Base-by-base conservation (phyloP, 2,113 vertebrate species). In the Hylia prasina region DNA sequence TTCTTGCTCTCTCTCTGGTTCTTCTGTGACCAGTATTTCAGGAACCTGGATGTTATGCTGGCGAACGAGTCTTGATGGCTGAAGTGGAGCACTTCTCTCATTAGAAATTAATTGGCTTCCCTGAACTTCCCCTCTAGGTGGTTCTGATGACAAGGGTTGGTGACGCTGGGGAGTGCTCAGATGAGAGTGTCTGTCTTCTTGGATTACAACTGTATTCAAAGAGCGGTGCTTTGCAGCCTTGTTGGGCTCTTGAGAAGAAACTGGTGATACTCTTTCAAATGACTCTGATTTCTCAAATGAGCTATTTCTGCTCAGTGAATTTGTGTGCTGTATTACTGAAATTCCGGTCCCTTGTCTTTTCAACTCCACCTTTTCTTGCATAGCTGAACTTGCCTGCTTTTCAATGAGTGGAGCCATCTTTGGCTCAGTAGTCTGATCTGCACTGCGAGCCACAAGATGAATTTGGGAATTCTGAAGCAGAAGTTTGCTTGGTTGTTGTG, bases 11-110 rank as follows among this genome's bases (percentile, higher is more conserved):
- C 98, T 97, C 92, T 99, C 99, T 7, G 99, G 99, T 81, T 99
- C 99, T 97, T 99, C 99, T 8, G 99, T 99, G 72, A 99, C 99
- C 86, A 99, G 95, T 91, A 99, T 99, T 97, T 99, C 99, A 70
- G 99, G 99, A 71, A 99, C 99, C 86, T 99, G 99, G 91, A 99
- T 99, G 91, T 99, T 99, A 95, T 98, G 99, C 93, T 99, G 99
- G 30, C 99, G 99, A 82, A 99, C 99, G 1, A 99, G 98, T 58
- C 99, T 98, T 2, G 98, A 99, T 2, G 98, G 98, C 82, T 99
- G 98, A 51, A 97, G 96, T 1, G 98, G 97, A 2, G 73, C 22
- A 4, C 92, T 96, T 79, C 94, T 98, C 83, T 99, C 98, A 50
- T 65, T 87, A 58, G 94, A 57, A 60, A 82, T 85, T 79, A 82